A percentile compares a stretch with the other conserved stretches of the same genome.
These are phyloP conservation scores for Hypotaenidia philippensis DNA, from an alignment of 2,797 vertebrate species.

Conservation along the genomic window DNA sequence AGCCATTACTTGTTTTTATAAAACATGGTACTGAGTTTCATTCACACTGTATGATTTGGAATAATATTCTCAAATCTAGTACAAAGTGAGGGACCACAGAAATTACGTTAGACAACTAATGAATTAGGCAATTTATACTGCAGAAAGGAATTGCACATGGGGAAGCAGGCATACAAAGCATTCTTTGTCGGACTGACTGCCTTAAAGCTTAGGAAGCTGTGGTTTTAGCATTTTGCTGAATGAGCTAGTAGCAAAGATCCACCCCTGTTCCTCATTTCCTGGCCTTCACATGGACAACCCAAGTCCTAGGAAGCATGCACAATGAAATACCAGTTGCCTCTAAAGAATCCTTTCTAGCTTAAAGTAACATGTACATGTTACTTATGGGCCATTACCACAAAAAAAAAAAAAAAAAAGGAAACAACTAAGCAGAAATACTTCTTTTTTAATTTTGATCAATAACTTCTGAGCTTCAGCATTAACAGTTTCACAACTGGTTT, in stretches of 20 bases:
- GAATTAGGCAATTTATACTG: slow-evolving; percentile 25
- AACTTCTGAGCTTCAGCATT: neutral
- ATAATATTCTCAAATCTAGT: neutral
- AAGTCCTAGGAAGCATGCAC: neutral
- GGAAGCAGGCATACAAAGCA: slow-evolving; percentile 16
- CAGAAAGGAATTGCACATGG: slow-evolving; percentile 1
- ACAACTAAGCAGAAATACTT: neutral
- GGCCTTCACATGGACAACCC: neutral
- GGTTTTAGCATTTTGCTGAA: slow-evolving; percentile 60
- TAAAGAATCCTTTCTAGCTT: neutral
- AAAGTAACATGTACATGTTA: rapidly evolving
- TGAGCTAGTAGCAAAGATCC: slow-evolving; percentile 22
- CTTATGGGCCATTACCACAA: neutral
- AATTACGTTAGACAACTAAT: neutral
- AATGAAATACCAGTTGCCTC: neutral
- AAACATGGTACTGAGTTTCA: neutral
- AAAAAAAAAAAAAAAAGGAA: neutral
- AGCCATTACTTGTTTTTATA: neutral
- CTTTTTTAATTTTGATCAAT: neutral
- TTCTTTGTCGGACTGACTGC: slow-evolving; percentile 40
- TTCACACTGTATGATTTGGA: neutral
- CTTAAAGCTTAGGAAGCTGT: slow-evolving; percentile 49
- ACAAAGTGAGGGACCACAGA: neutral
- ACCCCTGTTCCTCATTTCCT: slow-evolving; percentile 43
- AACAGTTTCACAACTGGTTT: neutral